Evolutionary conservation across 2,797 vertebrate species (phyloP), one percentile per base, ranked within the genome.

Genomic region (Etheostoma nigrum): DNA sequence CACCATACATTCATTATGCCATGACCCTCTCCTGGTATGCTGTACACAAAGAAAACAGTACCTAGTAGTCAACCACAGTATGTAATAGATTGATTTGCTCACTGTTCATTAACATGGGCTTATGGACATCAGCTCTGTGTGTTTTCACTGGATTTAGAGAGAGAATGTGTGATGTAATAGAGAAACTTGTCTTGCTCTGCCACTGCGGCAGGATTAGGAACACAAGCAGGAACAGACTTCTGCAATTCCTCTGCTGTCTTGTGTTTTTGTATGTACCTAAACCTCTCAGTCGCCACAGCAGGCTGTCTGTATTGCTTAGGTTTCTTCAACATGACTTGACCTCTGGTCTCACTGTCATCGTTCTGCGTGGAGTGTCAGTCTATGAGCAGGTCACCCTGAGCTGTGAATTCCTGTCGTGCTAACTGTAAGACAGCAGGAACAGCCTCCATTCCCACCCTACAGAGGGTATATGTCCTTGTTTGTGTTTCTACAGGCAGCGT

Each of bases 361-460:
- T 40, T 48, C 51, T 25, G 60, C 49, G 25, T 52, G 49, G 57
- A 65, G 63, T 13, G 10, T 76, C 76, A 58, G 53, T 72, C 36
- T 33, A 74, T 6, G 48, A 45, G 30, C 82, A 64, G 91, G 89
- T 93, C 89, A 91, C 86, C 84, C 86, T 90, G 87, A 89, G 72
- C 86, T 87, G 78, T 79, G 72, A 60, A 80, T 75, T 70, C 61
- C 80, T 70, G 23, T 47, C 10, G 16, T 25, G 65, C 53, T 49
- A 67, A 85, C 74, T 63, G 70, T 73, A 69, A 65, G 84, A 74
- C 72, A 75, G 57, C 70, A 47, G 49, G 60, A 74, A 72, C 66
- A n/a, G 79, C 40, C 71, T 54, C 63, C 76, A 4, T 67, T 75
- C 68, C 74, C 62, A 19, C 27, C 61, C 68, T 36, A 21, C 62